These are phyloP conservation scores for Drosophila rubida DNA, from an alignment of 2,888 invertebrate species.

Conservation along the genomic window DNA sequence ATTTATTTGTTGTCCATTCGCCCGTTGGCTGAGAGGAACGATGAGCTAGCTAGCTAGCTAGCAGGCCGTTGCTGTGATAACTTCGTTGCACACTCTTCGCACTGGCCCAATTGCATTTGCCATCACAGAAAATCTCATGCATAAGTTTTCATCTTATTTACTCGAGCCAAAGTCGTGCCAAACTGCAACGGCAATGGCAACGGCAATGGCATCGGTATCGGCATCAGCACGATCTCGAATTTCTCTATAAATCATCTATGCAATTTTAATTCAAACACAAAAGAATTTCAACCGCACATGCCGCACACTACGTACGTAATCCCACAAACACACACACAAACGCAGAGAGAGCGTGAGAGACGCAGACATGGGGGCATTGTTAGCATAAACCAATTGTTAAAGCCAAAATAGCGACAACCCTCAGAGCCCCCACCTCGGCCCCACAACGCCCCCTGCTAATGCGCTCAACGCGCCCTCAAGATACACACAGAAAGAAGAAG, in stretches of 20 bases:
- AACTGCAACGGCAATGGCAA: slow-evolving; percentile 23
- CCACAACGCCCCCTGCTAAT: slow-evolving; percentile 57
- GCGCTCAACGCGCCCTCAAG: slow-evolving; percentile 73
- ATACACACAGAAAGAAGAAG: slow-evolving; percentile 48
- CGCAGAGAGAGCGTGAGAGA: background rate
- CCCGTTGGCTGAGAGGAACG: background rate
- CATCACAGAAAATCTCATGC: slow-evolving; percentile 59
- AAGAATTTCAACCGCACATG: slow-evolving; percentile 64
- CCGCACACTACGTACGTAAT: slow-evolving; percentile 27
- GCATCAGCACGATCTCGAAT: slow-evolving; percentile 54
- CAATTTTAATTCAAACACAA: slow-evolving; percentile 79
- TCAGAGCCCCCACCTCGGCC: background rate
- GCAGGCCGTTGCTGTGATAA: slow-evolving; percentile 26
- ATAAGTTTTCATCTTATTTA: slow-evolving; percentile 72
- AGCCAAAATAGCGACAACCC: slow-evolving; percentile 75
- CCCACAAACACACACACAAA: slow-evolving; percentile 23
- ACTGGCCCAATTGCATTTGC: slow-evolving; percentile 36
- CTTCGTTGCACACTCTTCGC: background rate
- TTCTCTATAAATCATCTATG: slow-evolving; percentile 74
- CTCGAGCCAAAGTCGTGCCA: slow-evolving; percentile 33
- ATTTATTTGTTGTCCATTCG: slow-evolving; percentile 35
- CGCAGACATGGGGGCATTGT: slow-evolving; percentile 57
- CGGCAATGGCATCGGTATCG: background rate
- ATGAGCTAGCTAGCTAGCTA: too few species aligned
- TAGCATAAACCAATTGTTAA: slow-evolving; percentile 77